Conservation (phyloP, 2,113 vertebrate genomes). For the Platycercus adscitus region DNA sequence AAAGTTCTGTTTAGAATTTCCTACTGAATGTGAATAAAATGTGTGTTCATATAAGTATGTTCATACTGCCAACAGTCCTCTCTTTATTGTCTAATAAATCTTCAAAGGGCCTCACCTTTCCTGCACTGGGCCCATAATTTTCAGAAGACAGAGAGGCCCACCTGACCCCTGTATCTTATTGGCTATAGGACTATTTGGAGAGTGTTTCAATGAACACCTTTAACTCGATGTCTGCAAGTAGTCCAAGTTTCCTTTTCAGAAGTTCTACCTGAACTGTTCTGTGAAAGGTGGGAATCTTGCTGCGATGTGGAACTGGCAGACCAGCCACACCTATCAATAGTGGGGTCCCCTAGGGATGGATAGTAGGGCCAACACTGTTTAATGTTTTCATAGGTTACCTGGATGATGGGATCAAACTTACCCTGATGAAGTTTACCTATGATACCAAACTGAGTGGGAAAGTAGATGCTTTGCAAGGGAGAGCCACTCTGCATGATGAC, state of each 20-base stretch:
- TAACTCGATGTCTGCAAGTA: neutral
- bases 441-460: neutral
- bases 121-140: neutral
- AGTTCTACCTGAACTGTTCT: neutral
- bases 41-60: neutral
- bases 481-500: neutral
- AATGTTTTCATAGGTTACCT: neutral
- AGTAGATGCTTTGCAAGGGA: neutral
- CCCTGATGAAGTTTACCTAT: neutral
- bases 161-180: neutral
- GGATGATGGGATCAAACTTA: neutral
- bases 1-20: neutral
- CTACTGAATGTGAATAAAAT: neutral
- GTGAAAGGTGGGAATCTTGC: neutral
- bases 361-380: neutral
- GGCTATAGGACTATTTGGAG: neutral
- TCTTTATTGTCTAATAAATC: neutral
- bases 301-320: neutral
- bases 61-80: neutral
- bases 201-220: neutral
- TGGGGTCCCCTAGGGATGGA: neutral
- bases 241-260: neutral
- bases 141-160: neutral
- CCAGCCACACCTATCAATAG: neutral
- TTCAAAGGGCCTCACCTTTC: neutral